Percentiles rank a stretch among this genome's conserved stretches.
phyloP scores from a whole-genome alignment of 2,888 invertebrate species.

The Xestia sexstrigata region DNA sequence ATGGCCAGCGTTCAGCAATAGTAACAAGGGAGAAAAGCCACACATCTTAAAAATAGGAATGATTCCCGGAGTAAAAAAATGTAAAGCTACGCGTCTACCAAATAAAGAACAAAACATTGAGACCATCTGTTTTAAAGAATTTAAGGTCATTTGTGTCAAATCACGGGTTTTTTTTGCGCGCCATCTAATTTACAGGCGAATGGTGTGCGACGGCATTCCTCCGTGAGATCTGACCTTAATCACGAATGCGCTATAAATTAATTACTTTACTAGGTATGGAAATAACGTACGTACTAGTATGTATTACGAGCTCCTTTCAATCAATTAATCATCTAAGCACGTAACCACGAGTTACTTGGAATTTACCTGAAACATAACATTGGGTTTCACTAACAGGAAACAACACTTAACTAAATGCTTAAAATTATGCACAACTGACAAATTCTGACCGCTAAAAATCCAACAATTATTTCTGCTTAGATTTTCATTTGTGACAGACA shows the following conservation, averaged over 20 bases:
- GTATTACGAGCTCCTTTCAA: background rate
- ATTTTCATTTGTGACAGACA: background rate
- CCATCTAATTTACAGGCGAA: slow-evolving; percentile 38
- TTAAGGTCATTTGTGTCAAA: slow-evolving; percentile 16
- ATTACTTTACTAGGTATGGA: slow-evolving; percentile 31
- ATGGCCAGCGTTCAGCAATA: no score
- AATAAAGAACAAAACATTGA: slow-evolving; percentile 2
- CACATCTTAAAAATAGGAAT: background rate
- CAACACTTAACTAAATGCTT: background rate
- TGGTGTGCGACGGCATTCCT: slow-evolving; percentile 48
- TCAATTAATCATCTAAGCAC: slow-evolving; percentile 4
- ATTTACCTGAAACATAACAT: background rate
- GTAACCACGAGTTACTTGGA: background rate
- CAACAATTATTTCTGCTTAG: background rate
- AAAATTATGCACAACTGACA: background rate
- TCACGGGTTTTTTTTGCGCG: slow-evolving; percentile 23
- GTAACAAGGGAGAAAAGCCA: background rate
- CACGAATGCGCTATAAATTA: slow-evolving; percentile 47
- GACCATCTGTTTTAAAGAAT: background rate
- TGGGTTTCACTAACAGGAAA: background rate
- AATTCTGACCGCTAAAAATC: background rate
- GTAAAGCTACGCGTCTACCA: background rate
- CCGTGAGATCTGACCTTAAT: slow-evolving; percentile 48
- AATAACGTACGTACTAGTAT: background rate
- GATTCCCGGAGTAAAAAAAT: background rate